Conservation (phyloP, 2,113 vertebrate genomes). For the Pseudorectes ferrugineus region DNA sequence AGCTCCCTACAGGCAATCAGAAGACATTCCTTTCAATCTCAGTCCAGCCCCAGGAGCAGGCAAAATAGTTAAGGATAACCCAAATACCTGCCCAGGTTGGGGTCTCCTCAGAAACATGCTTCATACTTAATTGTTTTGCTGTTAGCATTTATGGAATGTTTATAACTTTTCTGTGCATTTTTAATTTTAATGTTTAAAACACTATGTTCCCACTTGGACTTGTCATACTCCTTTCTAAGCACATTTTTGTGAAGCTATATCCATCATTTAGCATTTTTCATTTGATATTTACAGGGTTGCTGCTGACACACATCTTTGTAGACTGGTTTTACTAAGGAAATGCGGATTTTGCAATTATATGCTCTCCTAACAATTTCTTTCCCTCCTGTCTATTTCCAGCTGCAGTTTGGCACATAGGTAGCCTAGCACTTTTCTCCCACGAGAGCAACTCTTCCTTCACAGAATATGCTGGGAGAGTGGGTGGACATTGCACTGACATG, state of each 20-base stretch:
- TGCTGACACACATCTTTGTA: neutral
- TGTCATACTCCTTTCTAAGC: neutral
- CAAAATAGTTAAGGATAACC: neutral
- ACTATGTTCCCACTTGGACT: neutral
- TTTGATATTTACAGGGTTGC: neutral
- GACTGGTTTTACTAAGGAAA: neutral
- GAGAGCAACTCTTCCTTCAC: neutral
- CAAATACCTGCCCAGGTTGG: neutral
- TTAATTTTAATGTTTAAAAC: neutral
- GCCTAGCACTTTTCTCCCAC: neutral
- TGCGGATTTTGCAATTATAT: accelerated
- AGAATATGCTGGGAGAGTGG: neutral
- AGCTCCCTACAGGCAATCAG: neutral
- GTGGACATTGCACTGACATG: neutral
- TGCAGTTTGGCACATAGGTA: neutral
- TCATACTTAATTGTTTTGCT: neutral
- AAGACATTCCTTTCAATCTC: neutral
- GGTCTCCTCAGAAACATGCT: neutral
- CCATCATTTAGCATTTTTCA: neutral
- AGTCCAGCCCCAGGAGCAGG: neutral
- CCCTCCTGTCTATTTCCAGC: neutral
- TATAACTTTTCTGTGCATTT: neutral
- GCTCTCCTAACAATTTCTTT: neutral
- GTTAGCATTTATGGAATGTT: neutral
- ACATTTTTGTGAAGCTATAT: neutral